Percentiles rank a stretch among this genome's conserved stretches.
These are phyloP conservation scores for Nemapogon koenigi DNA, from an alignment of 2,888 invertebrate genomes.

Conservation along the genomic window DNA sequence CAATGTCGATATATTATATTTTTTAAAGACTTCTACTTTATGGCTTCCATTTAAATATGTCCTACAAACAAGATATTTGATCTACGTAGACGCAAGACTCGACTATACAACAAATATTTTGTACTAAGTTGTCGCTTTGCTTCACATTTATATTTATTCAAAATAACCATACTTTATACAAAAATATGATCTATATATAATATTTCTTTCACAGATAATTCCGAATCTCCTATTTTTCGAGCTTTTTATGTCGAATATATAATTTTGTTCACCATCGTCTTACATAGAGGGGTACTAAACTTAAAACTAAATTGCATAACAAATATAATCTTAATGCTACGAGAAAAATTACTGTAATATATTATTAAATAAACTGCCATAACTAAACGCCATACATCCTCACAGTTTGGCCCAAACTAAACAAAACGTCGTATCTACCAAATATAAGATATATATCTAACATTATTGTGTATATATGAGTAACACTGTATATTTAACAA, in stretches of 20 bases:
- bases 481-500: too few relatives aligned
- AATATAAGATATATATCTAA: too few relatives aligned
- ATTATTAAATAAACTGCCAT: too few relatives aligned
- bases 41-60: conserved; percentile 45
- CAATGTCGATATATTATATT: conserved; percentile 62
- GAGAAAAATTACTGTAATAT: conserved; percentile 1
- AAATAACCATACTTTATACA: conserved; percentile 42
- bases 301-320: conserved; percentile 7
- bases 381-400: too few relatives aligned
- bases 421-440: too few relatives aligned
- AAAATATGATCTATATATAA: conserved; percentile 44
- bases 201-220: neutral
- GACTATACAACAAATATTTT: too few relatives aligned
- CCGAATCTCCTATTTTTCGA: neutral
- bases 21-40: conserved; percentile 54
- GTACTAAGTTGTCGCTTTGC: conserved; percentile 24
- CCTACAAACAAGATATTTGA: neutral
- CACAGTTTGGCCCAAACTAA: too few relatives aligned
- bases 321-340: neutral
- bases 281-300: too few relatives aligned
- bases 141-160: conserved; percentile 30
- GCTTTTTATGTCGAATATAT: neutral
- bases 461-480: too few relatives aligned
- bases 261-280: conserved; percentile 1
- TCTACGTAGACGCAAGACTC: conserved; percentile 10